These are phyloP conservation scores for Pecten maximus DNA, from an alignment of 2,888 invertebrate genomes.

Conservation along the genomic window DNA sequence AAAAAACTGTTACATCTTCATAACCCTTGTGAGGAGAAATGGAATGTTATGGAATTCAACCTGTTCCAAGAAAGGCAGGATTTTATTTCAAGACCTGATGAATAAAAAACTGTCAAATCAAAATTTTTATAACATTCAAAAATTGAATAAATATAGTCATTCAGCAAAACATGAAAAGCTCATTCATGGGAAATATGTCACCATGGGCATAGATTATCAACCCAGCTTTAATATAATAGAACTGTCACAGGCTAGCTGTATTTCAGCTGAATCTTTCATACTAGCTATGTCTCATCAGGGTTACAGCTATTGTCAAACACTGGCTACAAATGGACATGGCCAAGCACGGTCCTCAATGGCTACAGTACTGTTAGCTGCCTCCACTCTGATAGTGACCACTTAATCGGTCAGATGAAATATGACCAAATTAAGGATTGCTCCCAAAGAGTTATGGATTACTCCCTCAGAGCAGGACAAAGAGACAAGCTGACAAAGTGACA, in stretches of 20 bases:
- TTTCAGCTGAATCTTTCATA: neutral
- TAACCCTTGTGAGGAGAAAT: no score
- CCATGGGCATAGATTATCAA: neutral
- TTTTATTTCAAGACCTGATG: no score
- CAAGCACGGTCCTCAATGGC: neutral
- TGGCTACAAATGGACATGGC: neutral
- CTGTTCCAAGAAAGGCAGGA: no score
- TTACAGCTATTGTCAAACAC: neutral
- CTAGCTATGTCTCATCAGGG: neutral
- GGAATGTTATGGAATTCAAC: no score
- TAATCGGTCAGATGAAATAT: neutral
- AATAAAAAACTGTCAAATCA: no score
- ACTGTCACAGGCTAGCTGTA: neutral
- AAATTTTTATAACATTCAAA: no score
- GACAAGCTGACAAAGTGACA: neutral
- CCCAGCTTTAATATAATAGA: neutral
- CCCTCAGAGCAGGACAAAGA: neutral
- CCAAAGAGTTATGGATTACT: neutral
- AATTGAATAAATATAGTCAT: neutral
- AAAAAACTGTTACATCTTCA: no score
- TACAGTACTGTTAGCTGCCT: neutral
- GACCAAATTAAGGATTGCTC: neutral
- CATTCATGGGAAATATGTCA: neutral
- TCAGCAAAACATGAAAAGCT: neutral
- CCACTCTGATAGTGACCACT: neutral